phyloP scores from a whole-genome alignment of 2,888 invertebrate genomes.

The Platycheirus rosarum region DNA sequence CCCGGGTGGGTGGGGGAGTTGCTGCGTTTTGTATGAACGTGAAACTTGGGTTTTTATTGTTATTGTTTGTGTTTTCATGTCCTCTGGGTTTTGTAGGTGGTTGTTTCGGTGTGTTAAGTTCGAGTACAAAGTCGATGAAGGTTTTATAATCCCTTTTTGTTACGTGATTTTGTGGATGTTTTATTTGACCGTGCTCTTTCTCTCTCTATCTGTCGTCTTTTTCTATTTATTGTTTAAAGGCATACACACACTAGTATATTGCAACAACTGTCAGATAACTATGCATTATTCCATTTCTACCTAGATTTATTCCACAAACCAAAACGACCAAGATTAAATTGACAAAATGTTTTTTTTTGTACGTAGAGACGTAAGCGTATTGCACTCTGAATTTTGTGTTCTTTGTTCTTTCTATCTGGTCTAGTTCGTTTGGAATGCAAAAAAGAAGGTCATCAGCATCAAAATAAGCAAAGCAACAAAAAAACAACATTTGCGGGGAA shows the following conservation, averaged over 20 bases:
- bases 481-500: neutral
- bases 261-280: too few relatives aligned
- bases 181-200: slow-evolving; percentile 10
- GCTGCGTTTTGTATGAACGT: slow-evolving; percentile 19
- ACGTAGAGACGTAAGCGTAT: slow-evolving; percentile 11
- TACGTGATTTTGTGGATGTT: slow-evolving; percentile 36
- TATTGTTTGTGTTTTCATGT: slow-evolving; percentile 8
- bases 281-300: neutral
- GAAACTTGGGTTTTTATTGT: neutral
- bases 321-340: neutral
- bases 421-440: slow-evolving; percentile 9
- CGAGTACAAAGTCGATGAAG: slow-evolving; percentile 40
- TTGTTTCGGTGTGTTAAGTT: slow-evolving; percentile 19
- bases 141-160: slow-evolving; percentile 50
- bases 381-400: slow-evolving; percentile 25
- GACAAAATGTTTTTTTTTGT: neutral
- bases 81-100: slow-evolving; percentile 49
- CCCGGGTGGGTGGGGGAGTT: slow-evolving; percentile 3
- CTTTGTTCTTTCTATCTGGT: slow-evolving; percentile 65
- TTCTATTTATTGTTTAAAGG: neutral
- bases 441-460: slow-evolving; percentile 64
- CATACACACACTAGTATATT: too few relatives aligned
- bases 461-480: slow-evolving; percentile 7
- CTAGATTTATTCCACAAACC: neutral
- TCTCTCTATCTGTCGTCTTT: slow-evolving; percentile 7